Base-by-base conservation (phyloP, 1,140 invertebrate genomes). In the Choristoneura fumiferana region DNA sequence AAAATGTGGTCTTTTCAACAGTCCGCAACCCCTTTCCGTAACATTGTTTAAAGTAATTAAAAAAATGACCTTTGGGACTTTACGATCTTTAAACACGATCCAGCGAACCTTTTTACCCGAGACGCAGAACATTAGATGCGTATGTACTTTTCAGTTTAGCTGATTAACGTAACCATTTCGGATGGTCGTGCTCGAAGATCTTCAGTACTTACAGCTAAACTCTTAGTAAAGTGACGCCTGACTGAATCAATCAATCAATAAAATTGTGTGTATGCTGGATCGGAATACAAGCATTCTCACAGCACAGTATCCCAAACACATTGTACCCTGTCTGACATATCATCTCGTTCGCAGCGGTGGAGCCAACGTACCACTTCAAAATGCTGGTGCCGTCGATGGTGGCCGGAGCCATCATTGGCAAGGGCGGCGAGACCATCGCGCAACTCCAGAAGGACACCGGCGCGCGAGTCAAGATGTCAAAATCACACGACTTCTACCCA, bases 391-490 rank as follows among this genome's bases (percentile, higher is more conserved):
- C 98, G 45, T 96, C 96, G 67, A 95, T 97, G 84, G 97, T 97
- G 65, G 97, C 98, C 45, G 98, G 98, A 62, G 97, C 97, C 75
- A 98, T 99, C 84, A 99, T 99, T 84, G 98, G 98, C 64, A 99
- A 98, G 91, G 98, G 97, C 12, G 98, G 98, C 59, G 97, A 99
- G 87, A 98, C 97, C 17, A 99, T 99, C 89, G 97, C 96, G 68
- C 96, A 98, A 83, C 90, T 99, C 71, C 98, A 99, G 90, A 98
- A 98, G 88, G 97, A 98, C 83, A 96, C 97, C 37, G 96, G 96
- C 73, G 96, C 97, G 66, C 92, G 96, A 71, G 96, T 99, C 59
- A 99, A 99, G 92, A 99, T 99, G 97, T 99, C 98, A 62, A 99
- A 98, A 91, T 96, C 97, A 12, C 97, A 98, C 84, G 97, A 99